phyloP scores from a whole-genome alignment of 2,113 vertebrate species.

The Pomatostomus ruficeps region DNA sequence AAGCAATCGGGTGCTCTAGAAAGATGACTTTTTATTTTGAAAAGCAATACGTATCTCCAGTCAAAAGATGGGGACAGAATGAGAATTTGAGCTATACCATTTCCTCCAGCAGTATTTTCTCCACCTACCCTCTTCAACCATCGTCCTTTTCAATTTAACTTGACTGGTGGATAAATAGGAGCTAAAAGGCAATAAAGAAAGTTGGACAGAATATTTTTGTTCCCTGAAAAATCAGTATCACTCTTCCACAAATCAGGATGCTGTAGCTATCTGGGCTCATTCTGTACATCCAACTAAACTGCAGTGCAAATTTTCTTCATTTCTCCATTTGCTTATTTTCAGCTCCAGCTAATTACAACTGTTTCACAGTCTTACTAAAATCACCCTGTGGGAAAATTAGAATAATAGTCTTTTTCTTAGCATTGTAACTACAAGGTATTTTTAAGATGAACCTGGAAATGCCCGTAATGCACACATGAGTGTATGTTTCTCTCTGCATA shows the following conservation, averaged over 20 bases:
- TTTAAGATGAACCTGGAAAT: not conserved
- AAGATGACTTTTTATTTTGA: conserved; percentile 19
- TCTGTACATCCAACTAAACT: not conserved
- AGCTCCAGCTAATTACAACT: conserved; percentile 43
- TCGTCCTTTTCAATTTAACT: conserved; percentile 29
- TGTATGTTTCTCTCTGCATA: not conserved
- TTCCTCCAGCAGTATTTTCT: not conserved
- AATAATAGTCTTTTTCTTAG: conserved; percentile 11
- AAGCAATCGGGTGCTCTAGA: conserved; percentile 16
- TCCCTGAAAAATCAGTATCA: not conserved
- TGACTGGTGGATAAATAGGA: not conserved
- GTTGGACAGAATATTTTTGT: not conserved
- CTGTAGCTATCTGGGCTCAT: not conserved
- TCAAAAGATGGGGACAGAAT: not conserved
- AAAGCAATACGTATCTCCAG: not conserved
- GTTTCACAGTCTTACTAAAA: conserved; percentile 22
- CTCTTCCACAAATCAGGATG: conserved; percentile 12
- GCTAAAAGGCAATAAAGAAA: not conserved
- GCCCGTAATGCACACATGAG: not conserved
- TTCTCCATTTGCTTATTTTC: conserved; percentile 35
- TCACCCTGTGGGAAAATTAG: not conserved
- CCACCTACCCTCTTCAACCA: not conserved
- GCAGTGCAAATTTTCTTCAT: not conserved
- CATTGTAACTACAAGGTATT: not conserved
- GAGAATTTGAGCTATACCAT: conserved; percentile 19